Conservation (phyloP, 2,888 invertebrate species). For the Keiferia lycopersicella region DNA sequence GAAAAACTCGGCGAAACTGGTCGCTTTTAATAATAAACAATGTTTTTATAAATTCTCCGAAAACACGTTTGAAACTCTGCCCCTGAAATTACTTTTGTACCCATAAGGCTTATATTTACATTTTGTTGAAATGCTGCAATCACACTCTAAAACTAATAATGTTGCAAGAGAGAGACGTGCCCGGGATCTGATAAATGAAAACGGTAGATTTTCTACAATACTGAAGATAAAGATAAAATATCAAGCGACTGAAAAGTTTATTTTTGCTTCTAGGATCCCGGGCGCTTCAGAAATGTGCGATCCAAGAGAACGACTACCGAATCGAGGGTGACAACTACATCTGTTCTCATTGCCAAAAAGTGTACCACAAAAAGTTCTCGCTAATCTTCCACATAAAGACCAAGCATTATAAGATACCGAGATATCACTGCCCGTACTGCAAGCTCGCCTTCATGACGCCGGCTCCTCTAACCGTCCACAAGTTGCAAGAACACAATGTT, state of each 20-base stretch:
- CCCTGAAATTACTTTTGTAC: too few relatives aligned
- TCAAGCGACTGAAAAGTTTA: constrained; percentile 12
- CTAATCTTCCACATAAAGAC: constrained; percentile 55
- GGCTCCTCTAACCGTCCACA: constrained; percentile 55
- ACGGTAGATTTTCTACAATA: not conserved
- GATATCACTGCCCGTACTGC: constrained; percentile 51
- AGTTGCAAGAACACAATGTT: constrained; percentile 54
- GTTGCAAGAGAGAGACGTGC: not conserved
- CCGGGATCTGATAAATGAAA: not conserved
- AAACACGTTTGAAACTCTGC: too few relatives aligned
- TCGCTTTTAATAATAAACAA: too few relatives aligned
- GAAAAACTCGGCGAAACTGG: too few relatives aligned
- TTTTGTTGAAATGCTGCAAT: too few relatives aligned
- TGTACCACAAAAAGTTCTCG: constrained; percentile 50
- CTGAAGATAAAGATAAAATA: not conserved
- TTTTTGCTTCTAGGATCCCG: constrained; percentile 55
- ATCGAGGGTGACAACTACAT: constrained; percentile 44
- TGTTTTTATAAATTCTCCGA: too few relatives aligned
- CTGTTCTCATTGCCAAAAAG: constrained; percentile 54
- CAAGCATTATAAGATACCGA: constrained; percentile 58
- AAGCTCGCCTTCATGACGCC: constrained; percentile 53
- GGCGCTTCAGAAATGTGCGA: constrained; percentile 46
- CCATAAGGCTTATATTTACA: too few relatives aligned
- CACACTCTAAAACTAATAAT: not conserved
- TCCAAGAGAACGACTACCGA: constrained; percentile 52